Conservation (phyloP, 2,888 invertebrate species). For the Azorinus chamasolen region DNA sequence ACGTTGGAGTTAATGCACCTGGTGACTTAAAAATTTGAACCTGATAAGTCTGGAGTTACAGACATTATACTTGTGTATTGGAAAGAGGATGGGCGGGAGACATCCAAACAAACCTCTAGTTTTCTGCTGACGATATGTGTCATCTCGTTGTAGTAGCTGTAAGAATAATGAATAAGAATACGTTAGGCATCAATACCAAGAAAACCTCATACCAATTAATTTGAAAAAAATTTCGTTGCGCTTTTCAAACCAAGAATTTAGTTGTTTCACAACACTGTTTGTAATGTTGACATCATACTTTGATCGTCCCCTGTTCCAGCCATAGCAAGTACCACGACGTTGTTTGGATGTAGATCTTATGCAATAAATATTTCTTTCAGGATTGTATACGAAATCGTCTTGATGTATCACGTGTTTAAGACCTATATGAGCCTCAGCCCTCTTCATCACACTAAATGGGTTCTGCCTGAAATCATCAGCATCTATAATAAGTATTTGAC, state of each 20-base stretch:
- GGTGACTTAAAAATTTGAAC: no score
- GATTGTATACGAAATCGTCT: slow-evolving; percentile 97
- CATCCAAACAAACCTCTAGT: no score
- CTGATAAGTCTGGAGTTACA: no score
- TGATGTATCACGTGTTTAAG: slow-evolving; percentile 69
- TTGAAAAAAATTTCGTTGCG: slow-evolving; percentile 88
- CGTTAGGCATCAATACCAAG: slow-evolving; percentile 90
- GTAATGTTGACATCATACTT: background rate
- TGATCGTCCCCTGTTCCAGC: slow-evolving; percentile 94
- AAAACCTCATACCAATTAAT: slow-evolving; percentile 95
- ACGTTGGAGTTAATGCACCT: no score
- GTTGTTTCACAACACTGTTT: slow-evolving; percentile 81
- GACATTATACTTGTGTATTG: no score
- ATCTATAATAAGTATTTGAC: slow-evolving; percentile 97
- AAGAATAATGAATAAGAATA: no score
- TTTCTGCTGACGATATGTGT: no score
- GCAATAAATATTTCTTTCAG: slow-evolving; percentile 98
- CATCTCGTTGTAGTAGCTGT: no score
- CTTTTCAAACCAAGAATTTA: slow-evolving; percentile 78
- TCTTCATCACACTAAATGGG: slow-evolving; percentile 74
- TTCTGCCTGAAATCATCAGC: slow-evolving; percentile 73
- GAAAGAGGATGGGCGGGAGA: no score
- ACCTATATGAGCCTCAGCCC: slow-evolving; percentile 78
- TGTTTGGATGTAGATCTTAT: slow-evolving; percentile 88
- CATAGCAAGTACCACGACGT: slow-evolving; percentile 92